Conservation (phyloP, 2,113 vertebrate species). For the Microcebus ravelobensis region DNA sequence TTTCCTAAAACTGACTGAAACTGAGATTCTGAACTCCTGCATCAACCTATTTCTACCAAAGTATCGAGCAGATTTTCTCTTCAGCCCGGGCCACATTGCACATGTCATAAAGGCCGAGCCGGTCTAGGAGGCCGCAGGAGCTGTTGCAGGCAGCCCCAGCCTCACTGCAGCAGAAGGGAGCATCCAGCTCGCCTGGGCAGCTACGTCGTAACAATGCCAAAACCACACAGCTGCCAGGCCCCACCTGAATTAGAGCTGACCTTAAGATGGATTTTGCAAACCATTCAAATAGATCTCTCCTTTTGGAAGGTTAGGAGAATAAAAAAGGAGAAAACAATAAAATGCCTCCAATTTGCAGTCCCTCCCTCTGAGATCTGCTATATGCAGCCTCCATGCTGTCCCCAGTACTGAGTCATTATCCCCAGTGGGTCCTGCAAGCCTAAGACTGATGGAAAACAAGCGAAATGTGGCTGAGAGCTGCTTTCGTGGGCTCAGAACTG, state of each 20-base stretch:
- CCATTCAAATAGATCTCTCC: constrained; percentile 65
- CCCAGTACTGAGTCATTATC: constrained; percentile 42
- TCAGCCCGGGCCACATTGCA: not conserved
- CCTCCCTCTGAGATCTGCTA: constrained; percentile 28
- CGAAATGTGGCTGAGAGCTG: not conserved
- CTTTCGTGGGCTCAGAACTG: not conserved
- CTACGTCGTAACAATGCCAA: not conserved
- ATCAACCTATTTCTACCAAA: not conserved
- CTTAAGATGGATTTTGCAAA: constrained; percentile 77
- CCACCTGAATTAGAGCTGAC: constrained; percentile 73
- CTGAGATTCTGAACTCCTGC: not conserved
- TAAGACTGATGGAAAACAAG: constrained; percentile 18
- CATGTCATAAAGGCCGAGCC: not conserved
- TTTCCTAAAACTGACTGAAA: not conserved
- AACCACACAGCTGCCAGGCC: constrained; percentile 46
- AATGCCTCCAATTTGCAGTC: constrained; percentile 51
- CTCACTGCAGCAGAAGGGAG: not conserved
- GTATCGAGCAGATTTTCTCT: not conserved
- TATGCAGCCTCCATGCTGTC: not conserved
- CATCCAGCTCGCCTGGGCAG: constrained; percentile 26
- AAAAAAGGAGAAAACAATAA: constrained; percentile 65
- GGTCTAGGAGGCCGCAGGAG: not conserved
- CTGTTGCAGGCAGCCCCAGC: not conserved
- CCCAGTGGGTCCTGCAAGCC: not conserved
- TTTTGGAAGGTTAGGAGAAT: constrained; percentile 67